phyloP scores from a whole-genome alignment of 2,888 invertebrate genomes.

The Drosophila tanythrix region DNA sequence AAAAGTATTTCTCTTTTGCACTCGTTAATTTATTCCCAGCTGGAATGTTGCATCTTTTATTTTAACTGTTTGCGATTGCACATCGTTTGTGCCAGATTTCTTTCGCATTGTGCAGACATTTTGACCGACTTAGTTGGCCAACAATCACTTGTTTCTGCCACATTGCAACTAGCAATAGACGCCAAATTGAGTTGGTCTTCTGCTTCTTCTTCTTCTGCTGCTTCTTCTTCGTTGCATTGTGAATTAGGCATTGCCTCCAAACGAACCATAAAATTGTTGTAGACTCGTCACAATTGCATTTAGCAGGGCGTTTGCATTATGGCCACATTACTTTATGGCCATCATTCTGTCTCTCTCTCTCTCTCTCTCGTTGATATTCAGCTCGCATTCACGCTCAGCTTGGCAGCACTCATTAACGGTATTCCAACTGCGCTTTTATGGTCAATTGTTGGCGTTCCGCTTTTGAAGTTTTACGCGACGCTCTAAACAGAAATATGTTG shows the following conservation, averaged over 20 bases:
- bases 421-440: conserved; percentile 53
- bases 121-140: conserved; percentile 43
- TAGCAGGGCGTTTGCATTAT: conserved; percentile 50
- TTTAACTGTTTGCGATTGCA: conserved; percentile 22
- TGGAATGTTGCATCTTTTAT: conserved; percentile 16
- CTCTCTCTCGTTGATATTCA: conserved; percentile 11
- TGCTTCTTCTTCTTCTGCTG: not conserved
- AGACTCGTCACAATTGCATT: conserved; percentile 41
- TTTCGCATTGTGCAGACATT: conserved; percentile 22
- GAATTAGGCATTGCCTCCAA: conserved; percentile 40
- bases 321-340: conserved; percentile 40
- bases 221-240: conserved; percentile 26
- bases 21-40: not conserved
- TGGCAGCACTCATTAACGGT: conserved; percentile 59
- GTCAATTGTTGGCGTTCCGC: conserved; percentile 59
- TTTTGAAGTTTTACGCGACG: conserved; percentile 57
- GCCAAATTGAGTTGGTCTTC: conserved; percentile 48
- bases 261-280: conserved; percentile 5
- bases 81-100: conserved; percentile 45
- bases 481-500: conserved; percentile 11
- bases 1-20: not conserved
- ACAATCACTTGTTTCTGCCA: conserved; percentile 26
- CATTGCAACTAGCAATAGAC: conserved; percentile 20
- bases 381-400: conserved; percentile 41
- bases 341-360: conserved; percentile 3